A percentile compares a stretch with the other conserved stretches of the same genome.
Evolutionary conservation across 2,888 invertebrate genomes (phyloP).

Genomic region (Aethes cnicana): DNA sequence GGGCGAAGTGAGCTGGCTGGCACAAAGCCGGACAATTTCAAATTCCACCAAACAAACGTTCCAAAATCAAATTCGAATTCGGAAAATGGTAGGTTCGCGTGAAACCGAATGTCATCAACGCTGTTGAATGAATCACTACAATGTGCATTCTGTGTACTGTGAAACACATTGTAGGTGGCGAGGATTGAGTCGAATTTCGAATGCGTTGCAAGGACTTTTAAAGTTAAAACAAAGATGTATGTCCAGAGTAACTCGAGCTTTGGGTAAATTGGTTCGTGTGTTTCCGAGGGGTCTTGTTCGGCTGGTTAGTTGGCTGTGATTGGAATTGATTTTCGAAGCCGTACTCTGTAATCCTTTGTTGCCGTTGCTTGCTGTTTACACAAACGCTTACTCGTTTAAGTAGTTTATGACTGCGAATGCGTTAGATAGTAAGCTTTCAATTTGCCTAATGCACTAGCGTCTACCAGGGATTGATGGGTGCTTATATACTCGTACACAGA

Average conservation of each 20-base stretch:
- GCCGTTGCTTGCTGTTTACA: slow-evolving; percentile 72
- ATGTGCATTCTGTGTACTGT: slow-evolving; percentile 37
- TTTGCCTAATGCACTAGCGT: slow-evolving; percentile 9
- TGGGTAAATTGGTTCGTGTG: slow-evolving; percentile 29
- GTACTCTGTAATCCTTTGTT: slow-evolving; percentile 67
- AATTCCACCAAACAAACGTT: slow-evolving; percentile 6
- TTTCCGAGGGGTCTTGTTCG: slow-evolving; percentile 35
- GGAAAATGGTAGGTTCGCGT: slow-evolving; percentile 40
- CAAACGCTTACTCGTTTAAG: slow-evolving; percentile 77
- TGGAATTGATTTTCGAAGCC: slow-evolving; percentile 76
- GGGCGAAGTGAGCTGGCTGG: neutral
- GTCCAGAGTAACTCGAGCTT: slow-evolving; percentile 38
- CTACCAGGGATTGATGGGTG: neutral
- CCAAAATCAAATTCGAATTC: slow-evolving; percentile 34
- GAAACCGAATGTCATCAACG: slow-evolving; percentile 50
- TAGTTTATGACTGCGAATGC: slow-evolving; percentile 52
- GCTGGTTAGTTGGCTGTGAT: slow-evolving; percentile 31
- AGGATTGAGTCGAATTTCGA: slow-evolving; percentile 43
- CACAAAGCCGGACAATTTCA: neutral
- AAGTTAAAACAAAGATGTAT: slow-evolving; percentile 38
- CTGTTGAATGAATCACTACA: slow-evolving; percentile 59
- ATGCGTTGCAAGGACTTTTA: slow-evolving; percentile 26
- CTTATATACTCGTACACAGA: neutral
- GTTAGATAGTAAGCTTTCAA: slow-evolving; percentile 10
- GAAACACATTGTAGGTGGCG: slow-evolving; percentile 26